Conservation (phyloP, 1,140 invertebrate genomes). For the Doryteuthis pealeii region DNA sequence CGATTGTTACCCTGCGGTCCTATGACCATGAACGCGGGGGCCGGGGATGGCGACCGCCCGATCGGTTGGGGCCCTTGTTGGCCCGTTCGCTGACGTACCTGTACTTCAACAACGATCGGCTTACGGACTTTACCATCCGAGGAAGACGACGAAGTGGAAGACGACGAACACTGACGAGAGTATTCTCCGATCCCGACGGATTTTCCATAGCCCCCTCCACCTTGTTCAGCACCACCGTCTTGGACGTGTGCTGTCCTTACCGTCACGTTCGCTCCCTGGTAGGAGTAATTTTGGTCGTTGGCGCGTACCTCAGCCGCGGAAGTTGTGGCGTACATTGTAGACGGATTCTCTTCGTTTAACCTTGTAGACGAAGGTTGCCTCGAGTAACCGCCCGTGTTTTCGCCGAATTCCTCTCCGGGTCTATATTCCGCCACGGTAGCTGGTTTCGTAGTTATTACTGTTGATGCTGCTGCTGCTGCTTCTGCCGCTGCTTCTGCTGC, state of each 20-base stretch:
- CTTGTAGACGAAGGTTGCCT: no score
- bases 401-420: no score
- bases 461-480: background rate
- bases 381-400: no score
- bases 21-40: background rate
- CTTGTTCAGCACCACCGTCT: background rate
- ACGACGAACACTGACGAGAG: background rate
- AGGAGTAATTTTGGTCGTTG: background rate
- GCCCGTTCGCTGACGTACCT: background rate
- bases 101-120: constrained; percentile 3
- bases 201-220: background rate
- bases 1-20: background rate
- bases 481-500: background rate
- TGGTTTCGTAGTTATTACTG: background rate
- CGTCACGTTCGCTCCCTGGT: background rate
- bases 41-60: background rate
- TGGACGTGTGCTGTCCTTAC: no score
- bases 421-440: no score
- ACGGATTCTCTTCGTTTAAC: no score
- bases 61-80: background rate
- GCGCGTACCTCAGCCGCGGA: background rate
- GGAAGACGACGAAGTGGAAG: background rate
- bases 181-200: background rate
- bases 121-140: background rate
- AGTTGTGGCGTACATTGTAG: background rate